phyloP scores from a whole-genome alignment of 2,113 vertebrate species.

The Sardina pilchardus region DNA sequence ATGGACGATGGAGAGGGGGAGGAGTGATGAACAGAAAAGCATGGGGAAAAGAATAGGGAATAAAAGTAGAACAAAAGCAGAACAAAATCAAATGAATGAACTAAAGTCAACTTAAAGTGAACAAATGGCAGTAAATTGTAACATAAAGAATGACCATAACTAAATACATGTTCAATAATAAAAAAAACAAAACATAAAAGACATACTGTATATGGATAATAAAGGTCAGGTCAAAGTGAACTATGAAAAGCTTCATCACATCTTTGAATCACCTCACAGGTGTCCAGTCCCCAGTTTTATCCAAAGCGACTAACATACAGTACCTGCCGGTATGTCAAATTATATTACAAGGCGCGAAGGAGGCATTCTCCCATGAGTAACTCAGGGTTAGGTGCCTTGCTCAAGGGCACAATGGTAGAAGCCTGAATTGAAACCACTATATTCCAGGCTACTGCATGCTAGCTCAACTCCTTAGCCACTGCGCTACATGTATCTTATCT shows the following conservation, averaged over 20 bases:
- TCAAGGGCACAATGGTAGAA: no score
- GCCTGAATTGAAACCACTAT: no score
- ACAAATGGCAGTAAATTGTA: slow-evolving; percentile 15
- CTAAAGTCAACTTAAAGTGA: slow-evolving; percentile 13
- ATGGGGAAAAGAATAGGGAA: not conserved
- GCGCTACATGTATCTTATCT: not conserved
- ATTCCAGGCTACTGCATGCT: no score
- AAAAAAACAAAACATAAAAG: not conserved
- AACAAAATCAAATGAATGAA: not conserved
- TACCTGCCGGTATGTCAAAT: no score
- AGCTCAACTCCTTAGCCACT: no score
- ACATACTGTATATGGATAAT: not conserved
- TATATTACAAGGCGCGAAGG: no score
- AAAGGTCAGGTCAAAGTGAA: not conserved
- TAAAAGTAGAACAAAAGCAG: not conserved
- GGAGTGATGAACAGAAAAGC: not conserved
- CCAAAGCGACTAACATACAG: no score
- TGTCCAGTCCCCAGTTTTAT: not conserved
- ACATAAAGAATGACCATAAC: slow-evolving; percentile 30
- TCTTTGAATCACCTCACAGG: not conserved
- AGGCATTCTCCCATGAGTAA: no score
- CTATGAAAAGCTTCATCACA: not conserved
- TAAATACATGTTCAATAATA: slow-evolving; percentile 29
- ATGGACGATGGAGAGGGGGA: not conserved
- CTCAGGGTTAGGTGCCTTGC: no score